These are phyloP conservation scores for Parnassius orleans DNA, from an alignment of 2,888 invertebrate species.

Conservation along the genomic window DNA sequence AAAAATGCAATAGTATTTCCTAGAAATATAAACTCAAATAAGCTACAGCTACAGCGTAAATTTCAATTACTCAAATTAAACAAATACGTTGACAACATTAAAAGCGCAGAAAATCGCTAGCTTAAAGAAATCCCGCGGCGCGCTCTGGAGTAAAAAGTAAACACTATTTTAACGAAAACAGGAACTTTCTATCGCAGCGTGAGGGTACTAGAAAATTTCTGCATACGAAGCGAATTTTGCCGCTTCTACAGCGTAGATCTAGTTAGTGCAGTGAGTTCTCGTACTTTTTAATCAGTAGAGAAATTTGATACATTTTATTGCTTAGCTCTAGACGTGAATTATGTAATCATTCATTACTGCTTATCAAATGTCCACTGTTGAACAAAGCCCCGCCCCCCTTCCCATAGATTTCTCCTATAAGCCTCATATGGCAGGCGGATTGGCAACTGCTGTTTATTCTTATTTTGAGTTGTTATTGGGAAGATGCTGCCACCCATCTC, in stretches of 20 bases:
- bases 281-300: slow-evolving; percentile 14
- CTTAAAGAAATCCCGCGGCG: slow-evolving; percentile 2
- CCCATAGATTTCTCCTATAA: no score
- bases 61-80: background rate
- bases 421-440: no score
- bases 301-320: slow-evolving; percentile 16
- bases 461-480: no score
- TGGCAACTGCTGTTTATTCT: no score
- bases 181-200: slow-evolving; percentile 19
- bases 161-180: slow-evolving; percentile 14
- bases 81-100: background rate
- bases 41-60: no score
- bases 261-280: slow-evolving; percentile 17
- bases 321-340: background rate
- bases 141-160: slow-evolving; percentile 16
- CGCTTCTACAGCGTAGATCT: slow-evolving; percentile 18
- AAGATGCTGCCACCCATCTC: no score
- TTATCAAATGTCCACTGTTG: no score
- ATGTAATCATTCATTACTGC: no score
- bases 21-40: no score
- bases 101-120: slow-evolving; percentile 4
- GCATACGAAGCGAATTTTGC: slow-evolving; percentile 22
- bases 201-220: slow-evolving; percentile 24
- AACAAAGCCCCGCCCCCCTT: no score
- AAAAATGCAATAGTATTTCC: no score